phyloP scores from a whole-genome alignment of 1,140 invertebrate species.

The Leptinotarsa defecta region DNA sequence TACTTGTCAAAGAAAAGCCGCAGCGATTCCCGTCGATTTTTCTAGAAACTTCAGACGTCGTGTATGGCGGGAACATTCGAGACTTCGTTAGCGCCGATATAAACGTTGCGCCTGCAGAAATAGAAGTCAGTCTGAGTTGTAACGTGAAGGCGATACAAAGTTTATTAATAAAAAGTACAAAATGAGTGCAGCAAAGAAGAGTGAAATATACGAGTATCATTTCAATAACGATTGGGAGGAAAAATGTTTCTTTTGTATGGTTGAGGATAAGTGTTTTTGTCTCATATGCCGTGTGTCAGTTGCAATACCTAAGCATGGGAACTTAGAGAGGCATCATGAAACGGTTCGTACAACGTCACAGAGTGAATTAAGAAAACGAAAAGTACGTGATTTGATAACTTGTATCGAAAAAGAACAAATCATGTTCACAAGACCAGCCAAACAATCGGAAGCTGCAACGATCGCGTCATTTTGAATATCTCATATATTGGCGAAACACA shows the following conservation, averaged over 20 bases:
- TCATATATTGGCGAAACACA: conserved; percentile 15
- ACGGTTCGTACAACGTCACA: conserved; percentile 18
- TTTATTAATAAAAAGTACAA: too few species aligned
- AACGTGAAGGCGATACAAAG: too few species aligned
- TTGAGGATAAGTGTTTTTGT: not conserved
- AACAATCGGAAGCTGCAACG: conserved; percentile 24
- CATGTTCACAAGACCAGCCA: conserved; percentile 23
- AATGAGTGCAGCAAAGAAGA: too few species aligned
- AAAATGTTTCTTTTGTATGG: not conserved
- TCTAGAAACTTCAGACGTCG: too few species aligned
- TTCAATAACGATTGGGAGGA: conserved; percentile 10
- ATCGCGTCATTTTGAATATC: conserved; percentile 25
- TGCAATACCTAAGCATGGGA: conserved; percentile 12
- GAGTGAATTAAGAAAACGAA: not conserved
- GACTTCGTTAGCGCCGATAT: too few species aligned
- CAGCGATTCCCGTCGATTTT: too few species aligned
- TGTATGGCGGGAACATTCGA: too few species aligned
- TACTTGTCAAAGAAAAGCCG: too few species aligned
- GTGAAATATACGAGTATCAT: not conserved
- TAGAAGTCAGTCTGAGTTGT: too few species aligned
- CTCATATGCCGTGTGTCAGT: conserved; percentile 6
- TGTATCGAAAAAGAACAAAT: conserved; percentile 21
- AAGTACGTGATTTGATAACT: not conserved
- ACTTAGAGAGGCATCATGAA: conserved; percentile 20
- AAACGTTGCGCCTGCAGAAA: too few species aligned